Conservation (phyloP, 2,888 invertebrate genomes). For the Drosophila merina region DNA sequence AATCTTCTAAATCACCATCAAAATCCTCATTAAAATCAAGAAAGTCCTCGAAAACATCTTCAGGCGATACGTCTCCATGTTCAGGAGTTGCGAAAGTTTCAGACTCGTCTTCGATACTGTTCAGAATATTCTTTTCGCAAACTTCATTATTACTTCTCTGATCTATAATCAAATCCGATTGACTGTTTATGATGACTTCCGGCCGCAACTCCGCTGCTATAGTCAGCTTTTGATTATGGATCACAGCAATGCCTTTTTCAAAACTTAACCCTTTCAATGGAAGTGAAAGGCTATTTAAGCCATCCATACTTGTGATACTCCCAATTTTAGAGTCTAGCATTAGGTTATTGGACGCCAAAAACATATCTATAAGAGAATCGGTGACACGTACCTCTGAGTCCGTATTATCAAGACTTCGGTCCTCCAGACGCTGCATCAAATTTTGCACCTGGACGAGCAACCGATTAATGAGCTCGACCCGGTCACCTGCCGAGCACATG, state of each 20-base stretch:
- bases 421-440: not conserved
- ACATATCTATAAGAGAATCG: not conserved
- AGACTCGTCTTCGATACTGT: no score
- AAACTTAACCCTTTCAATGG: not conserved
- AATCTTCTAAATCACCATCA: not conserved
- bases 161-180: not conserved
- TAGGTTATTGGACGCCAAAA: not conserved
- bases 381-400: not conserved
- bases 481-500: not conserved
- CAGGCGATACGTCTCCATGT: not conserved
- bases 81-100: not conserved
- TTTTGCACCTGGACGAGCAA: conserved; percentile 11
- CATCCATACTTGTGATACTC: not conserved
- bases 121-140: no score
- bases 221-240: not conserved
- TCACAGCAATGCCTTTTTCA: not conserved
- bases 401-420: not conserved
- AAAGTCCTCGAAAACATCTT: not conserved
- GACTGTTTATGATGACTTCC: not conserved
- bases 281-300: not conserved
- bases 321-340: not conserved
- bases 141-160: not conserved
- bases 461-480: conserved; percentile 8
- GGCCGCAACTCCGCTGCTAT: not conserved
- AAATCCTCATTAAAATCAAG: not conserved